Percentiles rank a stretch among this genome's conserved stretches.
These are phyloP conservation scores for Clivina fossor DNA, from an alignment of 2,888 invertebrate species.

Conservation along the genomic window DNA sequence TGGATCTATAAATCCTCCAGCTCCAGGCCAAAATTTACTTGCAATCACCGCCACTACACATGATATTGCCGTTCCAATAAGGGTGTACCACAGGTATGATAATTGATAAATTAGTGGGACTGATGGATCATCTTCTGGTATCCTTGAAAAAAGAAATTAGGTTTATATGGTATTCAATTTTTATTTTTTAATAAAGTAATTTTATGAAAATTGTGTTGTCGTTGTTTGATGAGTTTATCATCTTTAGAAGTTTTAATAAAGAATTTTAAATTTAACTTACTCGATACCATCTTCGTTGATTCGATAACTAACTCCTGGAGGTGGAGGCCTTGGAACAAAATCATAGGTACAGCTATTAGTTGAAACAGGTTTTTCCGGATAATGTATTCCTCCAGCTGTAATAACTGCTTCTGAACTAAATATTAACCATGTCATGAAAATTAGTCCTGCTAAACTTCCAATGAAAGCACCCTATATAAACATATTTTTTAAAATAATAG, in stretches of 20 bases:
- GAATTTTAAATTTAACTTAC: constrained; percentile 1
- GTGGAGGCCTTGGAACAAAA: constrained; percentile 50
- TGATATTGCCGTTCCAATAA: constrained; percentile 63
- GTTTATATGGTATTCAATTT: too few relatives aligned
- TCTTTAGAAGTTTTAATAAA: too few relatives aligned
- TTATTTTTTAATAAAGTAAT: too few relatives aligned
- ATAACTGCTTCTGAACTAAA: constrained; percentile 69
- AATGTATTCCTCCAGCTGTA: constrained; percentile 62
- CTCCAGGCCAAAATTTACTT: constrained; percentile 49
- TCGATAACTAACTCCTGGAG: not conserved
- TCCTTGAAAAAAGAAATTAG: too few relatives aligned
- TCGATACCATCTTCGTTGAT: not conserved
- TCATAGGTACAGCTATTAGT: constrained; percentile 66
- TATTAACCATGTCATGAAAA: constrained; percentile 68
- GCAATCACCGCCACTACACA: constrained; percentile 60
- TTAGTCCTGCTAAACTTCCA: constrained; percentile 66
- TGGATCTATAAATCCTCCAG: constrained; percentile 56
- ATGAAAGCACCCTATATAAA: constrained; percentile 68
- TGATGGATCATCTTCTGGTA: too few relatives aligned
- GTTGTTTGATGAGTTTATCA: too few relatives aligned
- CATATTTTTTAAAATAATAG: too few relatives aligned
- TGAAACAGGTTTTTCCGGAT: constrained; percentile 66
- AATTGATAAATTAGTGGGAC: constrained; percentile 57
- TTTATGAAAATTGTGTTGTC: too few relatives aligned
- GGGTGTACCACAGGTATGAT: constrained; percentile 72